Evolutionary conservation across 1,140 invertebrate species (phyloP).

Genomic region (Ooceraea biroi): DNA sequence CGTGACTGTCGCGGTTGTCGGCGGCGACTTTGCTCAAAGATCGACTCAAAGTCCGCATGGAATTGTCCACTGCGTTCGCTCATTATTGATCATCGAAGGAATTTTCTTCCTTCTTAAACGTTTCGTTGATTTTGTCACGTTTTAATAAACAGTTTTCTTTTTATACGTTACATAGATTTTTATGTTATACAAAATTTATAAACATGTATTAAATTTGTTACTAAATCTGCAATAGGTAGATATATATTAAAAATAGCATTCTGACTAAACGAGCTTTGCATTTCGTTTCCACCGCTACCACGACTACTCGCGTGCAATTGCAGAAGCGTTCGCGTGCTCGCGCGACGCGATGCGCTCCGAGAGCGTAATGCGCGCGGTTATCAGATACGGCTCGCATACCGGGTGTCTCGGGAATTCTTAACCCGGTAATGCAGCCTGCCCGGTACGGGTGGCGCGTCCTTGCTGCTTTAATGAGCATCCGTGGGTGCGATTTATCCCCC

Average conservation of each 20-base stretch:
- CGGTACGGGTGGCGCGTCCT: neutral
- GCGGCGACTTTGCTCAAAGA: constrained; percentile 9
- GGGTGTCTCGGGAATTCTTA: constrained; percentile 37
- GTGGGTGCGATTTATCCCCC: constrained; percentile 19
- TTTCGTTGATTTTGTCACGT: too few species aligned
- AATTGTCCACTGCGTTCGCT: neutral
- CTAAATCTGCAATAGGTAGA: neutral
- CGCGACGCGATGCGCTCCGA: constrained; percentile 28
- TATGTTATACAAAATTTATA: too few species aligned
- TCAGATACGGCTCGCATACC: constrained; percentile 43
- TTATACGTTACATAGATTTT: too few species aligned
- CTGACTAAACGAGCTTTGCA: constrained; percentile 11
- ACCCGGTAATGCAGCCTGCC: neutral
- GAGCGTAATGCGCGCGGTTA: constrained; percentile 45
- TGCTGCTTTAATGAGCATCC: constrained; percentile 44
- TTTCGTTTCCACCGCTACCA: constrained; percentile 19
- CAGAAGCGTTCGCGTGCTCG: constrained; percentile 29
- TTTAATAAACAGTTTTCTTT: too few species aligned
- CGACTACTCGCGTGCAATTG: constrained; percentile 8
- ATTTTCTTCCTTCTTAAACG: too few species aligned
- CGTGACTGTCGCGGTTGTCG: constrained; percentile 35
- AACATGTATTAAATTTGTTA: neutral
- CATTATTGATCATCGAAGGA: neutral
- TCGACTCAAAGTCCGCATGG: neutral
- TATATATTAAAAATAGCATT: neutral